These are phyloP conservation scores for Mythimna loreyi DNA, from an alignment of 2,888 invertebrate species.

Conservation along the genomic window DNA sequence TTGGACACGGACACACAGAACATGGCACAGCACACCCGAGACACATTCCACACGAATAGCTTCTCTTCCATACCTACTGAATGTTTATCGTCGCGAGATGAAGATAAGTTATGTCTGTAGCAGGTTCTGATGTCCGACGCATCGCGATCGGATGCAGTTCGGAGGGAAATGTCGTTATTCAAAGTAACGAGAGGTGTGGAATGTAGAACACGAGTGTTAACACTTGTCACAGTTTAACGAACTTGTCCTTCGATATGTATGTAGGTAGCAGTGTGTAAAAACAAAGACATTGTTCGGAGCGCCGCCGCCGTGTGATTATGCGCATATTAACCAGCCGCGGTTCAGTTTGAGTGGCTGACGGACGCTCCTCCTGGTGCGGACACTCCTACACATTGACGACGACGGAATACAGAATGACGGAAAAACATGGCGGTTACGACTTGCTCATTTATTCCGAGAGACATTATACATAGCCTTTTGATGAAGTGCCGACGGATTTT, in stretches of 20 bases:
- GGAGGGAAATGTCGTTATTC: constrained; percentile 9
- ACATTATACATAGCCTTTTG: not conserved
- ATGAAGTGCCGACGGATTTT: not conserved
- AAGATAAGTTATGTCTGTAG: constrained; percentile 6
- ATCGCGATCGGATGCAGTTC: constrained; percentile 10
- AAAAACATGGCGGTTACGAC: constrained; percentile 10
- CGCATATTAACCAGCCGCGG: constrained; percentile 42
- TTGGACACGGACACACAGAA: constrained; percentile 34
- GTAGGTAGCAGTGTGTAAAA: constrained; percentile 15
- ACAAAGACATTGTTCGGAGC: constrained; percentile 5
- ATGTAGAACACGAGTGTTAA: constrained; percentile 1
- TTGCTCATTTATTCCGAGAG: not conserved
- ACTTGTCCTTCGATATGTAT: constrained; percentile 12
- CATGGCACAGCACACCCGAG: constrained; percentile 6
- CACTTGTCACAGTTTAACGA: constrained; percentile 8
- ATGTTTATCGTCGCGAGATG: constrained; percentile 17
- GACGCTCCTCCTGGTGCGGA: constrained; percentile 2
- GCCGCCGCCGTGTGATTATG: constrained; percentile 31
- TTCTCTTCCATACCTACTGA: constrained; percentile 15
- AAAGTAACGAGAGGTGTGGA: constrained; percentile 1
- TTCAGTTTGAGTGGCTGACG: constrained; percentile 15
- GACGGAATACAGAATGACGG: not conserved
- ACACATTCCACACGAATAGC: constrained; percentile 13
- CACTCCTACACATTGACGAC: constrained; percentile 24
- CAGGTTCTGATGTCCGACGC: constrained; percentile 17